Base-by-base conservation (phyloP, 2,888 invertebrate genomes). In the Vannuccia rotundouncinata region DNA sequence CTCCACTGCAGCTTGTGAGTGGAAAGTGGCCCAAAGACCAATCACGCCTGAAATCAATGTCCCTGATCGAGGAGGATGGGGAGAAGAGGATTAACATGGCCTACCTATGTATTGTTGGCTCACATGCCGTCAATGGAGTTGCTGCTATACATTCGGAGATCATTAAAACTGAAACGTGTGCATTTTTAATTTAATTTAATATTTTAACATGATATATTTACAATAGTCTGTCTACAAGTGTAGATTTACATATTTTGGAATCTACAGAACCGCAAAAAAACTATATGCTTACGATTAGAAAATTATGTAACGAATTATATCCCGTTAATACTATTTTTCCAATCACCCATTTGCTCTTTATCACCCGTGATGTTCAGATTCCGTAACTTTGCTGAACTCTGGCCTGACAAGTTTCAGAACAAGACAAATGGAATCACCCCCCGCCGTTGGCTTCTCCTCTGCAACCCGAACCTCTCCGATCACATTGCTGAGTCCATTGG, bases 381-480 rank as follows among this genome's bases (percentile, higher is more conserved):
- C 91, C 92, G 91, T 83, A 95, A 98, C 89, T 99, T 99, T 90
- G 94, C 91, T 87, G 95, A 96, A 88, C 91, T 98, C 91, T 92
- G 91, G 85, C 98, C 98, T 0, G 92, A 95, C 60, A 95, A 95
- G 87, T 99, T 99, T 92, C 98, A 99, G 90, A 98, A 98, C 89
- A 98, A 98, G 89, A 98, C 98, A 0, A 99, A 99, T 88, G 99
- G 99, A 78, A 99, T 99, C 84, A 99, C 99, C 0, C 99, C 99
- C 0, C 92, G 99, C 80, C 92, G 99, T 84, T 99, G 99, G 99
- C 89, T 99, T 83, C 89, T 99, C 83, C 91, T 99, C 27, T 99
- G 98, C 89, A 99, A 99, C 89, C 97, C 99, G 0, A 93, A 94
- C 59, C 90, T 99, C 78, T 93, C 97, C 79, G 98, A 99, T 89